phyloP scores from a whole-genome alignment of 2,888 invertebrate species.

The Drosophila falleni region DNA sequence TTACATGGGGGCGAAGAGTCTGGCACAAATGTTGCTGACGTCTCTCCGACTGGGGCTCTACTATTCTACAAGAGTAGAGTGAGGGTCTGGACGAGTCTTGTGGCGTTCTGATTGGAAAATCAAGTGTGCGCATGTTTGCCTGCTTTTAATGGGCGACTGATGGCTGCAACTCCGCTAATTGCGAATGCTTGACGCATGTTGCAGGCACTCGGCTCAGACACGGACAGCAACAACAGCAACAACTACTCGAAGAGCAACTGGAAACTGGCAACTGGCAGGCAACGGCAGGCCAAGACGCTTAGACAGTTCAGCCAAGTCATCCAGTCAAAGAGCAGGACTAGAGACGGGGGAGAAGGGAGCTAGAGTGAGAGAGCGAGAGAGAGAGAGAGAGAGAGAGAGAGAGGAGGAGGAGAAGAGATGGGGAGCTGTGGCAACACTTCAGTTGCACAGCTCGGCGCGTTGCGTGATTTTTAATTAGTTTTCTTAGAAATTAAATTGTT shows the following conservation, averaged over 20 bases:
- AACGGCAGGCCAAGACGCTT: constrained; percentile 54
- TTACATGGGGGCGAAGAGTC: constrained; percentile 36
- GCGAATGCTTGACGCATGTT: constrained; percentile 81
- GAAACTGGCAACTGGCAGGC: constrained; percentile 34
- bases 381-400: background rate
- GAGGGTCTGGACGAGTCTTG: constrained; percentile 29
- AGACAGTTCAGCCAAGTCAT: constrained; percentile 70
- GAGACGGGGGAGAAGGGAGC: background rate
- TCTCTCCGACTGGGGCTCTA: constrained; percentile 28
- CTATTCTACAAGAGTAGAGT: constrained; percentile 16
- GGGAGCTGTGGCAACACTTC: constrained; percentile 36
- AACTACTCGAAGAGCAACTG: constrained; percentile 21
- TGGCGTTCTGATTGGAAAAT: constrained; percentile 77
- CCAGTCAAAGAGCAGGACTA: constrained; percentile 38
- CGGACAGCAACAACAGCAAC: constrained; percentile 43
- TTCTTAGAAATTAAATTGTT: constrained; percentile 84
- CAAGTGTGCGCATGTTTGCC: constrained; percentile 77
- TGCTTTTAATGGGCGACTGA: constrained; percentile 77
- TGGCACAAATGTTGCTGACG: constrained; percentile 65
- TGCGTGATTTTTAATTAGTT: constrained; percentile 84
- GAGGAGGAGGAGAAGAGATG: background rate
- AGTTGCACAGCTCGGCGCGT: constrained; percentile 55
- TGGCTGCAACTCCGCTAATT: constrained; percentile 76
- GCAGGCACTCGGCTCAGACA: constrained; percentile 76
- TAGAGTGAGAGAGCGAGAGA: background rate